Conservation (phyloP, 1,140 invertebrate species). For the Sitobion miscanthi region DNA sequence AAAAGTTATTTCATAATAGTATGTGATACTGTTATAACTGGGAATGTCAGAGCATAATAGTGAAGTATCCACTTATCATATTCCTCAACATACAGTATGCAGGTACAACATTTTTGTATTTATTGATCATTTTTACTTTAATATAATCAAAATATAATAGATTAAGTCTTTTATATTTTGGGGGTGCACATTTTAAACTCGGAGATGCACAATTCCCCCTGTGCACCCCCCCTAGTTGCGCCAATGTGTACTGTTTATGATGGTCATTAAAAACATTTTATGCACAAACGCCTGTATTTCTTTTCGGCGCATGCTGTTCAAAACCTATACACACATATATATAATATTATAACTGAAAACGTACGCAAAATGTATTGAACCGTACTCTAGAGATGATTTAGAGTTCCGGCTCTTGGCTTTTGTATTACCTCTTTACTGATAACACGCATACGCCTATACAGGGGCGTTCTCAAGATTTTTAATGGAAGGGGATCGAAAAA, state of each 20-base stretch:
- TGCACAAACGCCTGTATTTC: not conserved
- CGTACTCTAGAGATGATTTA: not conserved
- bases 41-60: no score
- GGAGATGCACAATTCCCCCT: no score
- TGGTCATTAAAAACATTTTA: not conserved
- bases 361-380: not conserved
- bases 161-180: no score
- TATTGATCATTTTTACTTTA: no score
- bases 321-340: not conserved
- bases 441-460: not conserved
- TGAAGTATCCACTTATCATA: no score
- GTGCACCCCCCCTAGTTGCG: no score
- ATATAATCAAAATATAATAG: no score
- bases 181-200: no score
- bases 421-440: slow-evolving; percentile 2
- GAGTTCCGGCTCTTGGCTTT: not conserved
- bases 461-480: not conserved
- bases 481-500: not conserved
- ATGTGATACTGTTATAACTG: no score
- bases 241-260: not conserved
- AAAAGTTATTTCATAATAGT: no score
- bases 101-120: no score
- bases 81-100: no score
- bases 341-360: slow-evolving; percentile 10
- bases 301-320: not conserved